Percentiles rank a stretch among this genome's conserved stretches.
Conservation (phyloP, 2,888 invertebrate species). For the Zaprionus lineosus region DNA sequence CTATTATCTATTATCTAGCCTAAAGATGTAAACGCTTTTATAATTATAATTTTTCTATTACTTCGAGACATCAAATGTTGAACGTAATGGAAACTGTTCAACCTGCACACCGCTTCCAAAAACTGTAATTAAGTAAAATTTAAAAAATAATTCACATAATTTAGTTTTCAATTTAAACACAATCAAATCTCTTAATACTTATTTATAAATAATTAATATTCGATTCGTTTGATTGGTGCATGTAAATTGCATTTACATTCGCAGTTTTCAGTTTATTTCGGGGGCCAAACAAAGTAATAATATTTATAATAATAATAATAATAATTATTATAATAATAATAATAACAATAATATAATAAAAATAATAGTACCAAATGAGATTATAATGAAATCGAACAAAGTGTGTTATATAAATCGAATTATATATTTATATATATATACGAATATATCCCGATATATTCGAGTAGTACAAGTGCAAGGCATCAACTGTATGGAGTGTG, state of each 20-base stretch:
- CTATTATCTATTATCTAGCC: constrained; percentile 63
- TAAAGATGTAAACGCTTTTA: constrained; percentile 54
- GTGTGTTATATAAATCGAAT: too few species aligned
- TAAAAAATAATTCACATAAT: too few species aligned
- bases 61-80: constrained; percentile 61
- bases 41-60: constrained; percentile 43
- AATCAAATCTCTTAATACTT: too few species aligned
- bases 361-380: constrained; percentile 30
- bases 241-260: constrained; percentile 64
- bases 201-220: constrained; percentile 11
- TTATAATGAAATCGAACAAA: constrained; percentile 29
- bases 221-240: constrained; percentile 37
- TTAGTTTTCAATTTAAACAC: neutral
- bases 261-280: constrained; percentile 80
- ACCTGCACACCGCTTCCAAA: constrained; percentile 48
- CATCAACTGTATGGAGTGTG: constrained; percentile 39
- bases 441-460: too few species aligned
- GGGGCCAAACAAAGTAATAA: constrained; percentile 80
- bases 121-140: constrained; percentile 25
- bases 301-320: constrained; percentile 44
- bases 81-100: constrained; percentile 27
- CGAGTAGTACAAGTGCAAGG: constrained; percentile 57
- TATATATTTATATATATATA: too few species aligned
- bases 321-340: constrained; percentile 47
- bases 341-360: constrained; percentile 31